A percentile compares a stretch with the other conserved stretches of the same genome.
Conservation (phyloP, 1,140 invertebrate species). For the Drosophila subobscura region DNA sequence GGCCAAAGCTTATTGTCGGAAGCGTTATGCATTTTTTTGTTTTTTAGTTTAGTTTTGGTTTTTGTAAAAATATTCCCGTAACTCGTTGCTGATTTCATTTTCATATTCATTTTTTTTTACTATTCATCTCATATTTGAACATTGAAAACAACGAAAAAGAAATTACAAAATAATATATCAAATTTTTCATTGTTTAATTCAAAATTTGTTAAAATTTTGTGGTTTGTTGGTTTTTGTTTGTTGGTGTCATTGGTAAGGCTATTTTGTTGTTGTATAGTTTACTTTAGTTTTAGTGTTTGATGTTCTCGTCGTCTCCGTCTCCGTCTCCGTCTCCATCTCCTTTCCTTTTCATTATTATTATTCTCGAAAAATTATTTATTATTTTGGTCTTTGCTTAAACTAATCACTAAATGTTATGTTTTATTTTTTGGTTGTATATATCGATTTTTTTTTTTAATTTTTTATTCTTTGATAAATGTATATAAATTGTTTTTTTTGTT, state of each 20-base stretch:
- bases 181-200: constrained; percentile 11
- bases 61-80: constrained; percentile 35
- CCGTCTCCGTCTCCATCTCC: constrained; percentile 5
- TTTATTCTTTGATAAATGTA: constrained; percentile 54
- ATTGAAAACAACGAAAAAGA: constrained; percentile 22
- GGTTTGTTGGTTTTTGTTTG: constrained; percentile 4
- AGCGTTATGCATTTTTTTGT: constrained; percentile 76
- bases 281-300: constrained; percentile 11
- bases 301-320: background rate
- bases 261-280: constrained; percentile 30
- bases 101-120: constrained; percentile 1
- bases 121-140: constrained; percentile 11
- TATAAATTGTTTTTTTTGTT: constrained; percentile 56
- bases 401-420: constrained; percentile 58
- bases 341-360: constrained; percentile 12
- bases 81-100: constrained; percentile 24
- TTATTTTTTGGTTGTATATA: constrained; percentile 42
- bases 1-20: constrained; percentile 81
- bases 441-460: constrained; percentile 25
- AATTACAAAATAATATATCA: constrained; percentile 24
- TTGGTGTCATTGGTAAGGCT: constrained; percentile 42
- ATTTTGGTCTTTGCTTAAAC: constrained; percentile 68
- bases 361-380: constrained; percentile 51
- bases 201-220: constrained; percentile 8
- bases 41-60: constrained; percentile 31